These are phyloP conservation scores for Psilopogon haemacephalus DNA, from an alignment of 2,113 vertebrate genomes.

Conservation along the genomic window DNA sequence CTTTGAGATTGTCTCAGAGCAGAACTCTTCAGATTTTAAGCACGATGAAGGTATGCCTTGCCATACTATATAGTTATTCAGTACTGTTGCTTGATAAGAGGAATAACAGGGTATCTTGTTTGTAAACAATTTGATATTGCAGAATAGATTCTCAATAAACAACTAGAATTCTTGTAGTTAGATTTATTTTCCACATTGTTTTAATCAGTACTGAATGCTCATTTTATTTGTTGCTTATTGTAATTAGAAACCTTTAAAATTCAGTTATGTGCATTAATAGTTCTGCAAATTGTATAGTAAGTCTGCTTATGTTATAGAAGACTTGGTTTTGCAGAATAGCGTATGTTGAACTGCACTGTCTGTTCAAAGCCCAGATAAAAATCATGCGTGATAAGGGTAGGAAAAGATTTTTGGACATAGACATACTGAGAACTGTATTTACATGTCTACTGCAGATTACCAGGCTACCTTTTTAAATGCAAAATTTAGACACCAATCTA, in stretches of 20 bases:
- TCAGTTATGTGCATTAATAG: neutral
- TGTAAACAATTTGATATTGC: conserved; percentile 4
- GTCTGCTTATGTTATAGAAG: neutral
- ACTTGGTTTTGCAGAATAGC: neutral
- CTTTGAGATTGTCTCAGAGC: conserved; percentile 34
- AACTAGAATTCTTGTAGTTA: neutral
- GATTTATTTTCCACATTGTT: neutral
- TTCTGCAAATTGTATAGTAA: neutral
- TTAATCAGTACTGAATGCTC: neutral
- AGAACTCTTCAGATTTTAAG: conserved; percentile 35
- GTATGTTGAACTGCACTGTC: neutral
- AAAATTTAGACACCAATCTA: neutral
- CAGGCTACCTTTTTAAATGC: neutral
- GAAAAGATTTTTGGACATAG: neutral
- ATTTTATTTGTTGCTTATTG: neutral
- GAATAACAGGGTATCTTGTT: conserved; percentile 33
- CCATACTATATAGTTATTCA: conserved; percentile 8
- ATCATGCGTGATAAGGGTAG: neutral
- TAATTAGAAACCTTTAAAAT: conserved; percentile 30
- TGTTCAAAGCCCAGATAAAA: neutral
- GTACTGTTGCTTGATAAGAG: conserved; percentile 29
- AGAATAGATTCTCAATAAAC: conserved; percentile 8
- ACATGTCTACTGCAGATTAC: neutral
- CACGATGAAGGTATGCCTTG: neutral
- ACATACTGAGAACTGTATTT: neutral